phyloP scores from a whole-genome alignment of 2,888 invertebrate genomes.

The Rosalia funebris region DNA sequence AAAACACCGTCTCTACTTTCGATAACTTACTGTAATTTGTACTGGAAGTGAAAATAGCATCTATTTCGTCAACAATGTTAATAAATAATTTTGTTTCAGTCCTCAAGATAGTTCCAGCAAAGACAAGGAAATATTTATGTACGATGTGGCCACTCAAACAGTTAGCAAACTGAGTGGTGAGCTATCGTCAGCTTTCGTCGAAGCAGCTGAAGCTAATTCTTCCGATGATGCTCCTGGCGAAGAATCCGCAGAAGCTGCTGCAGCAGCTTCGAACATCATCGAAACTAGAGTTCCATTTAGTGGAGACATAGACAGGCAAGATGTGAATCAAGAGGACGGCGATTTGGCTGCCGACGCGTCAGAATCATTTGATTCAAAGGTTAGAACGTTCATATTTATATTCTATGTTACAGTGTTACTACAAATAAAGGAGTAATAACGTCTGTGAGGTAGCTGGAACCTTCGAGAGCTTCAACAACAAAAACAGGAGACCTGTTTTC shows the following conservation, averaged over 20 bases:
- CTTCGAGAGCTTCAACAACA: no score
- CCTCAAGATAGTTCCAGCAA: conserved; percentile 52
- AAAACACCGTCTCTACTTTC: no score
- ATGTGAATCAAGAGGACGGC: conserved; percentile 16
- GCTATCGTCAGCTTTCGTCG: conserved; percentile 84
- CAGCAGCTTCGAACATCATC: conserved; percentile 53
- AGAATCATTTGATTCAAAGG: conserved; percentile 49
- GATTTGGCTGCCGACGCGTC: conserved; percentile 51
- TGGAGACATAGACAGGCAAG: conserved; percentile 32
- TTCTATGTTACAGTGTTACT: background rate
- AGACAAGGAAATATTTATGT: conserved; percentile 87
- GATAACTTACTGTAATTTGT: no score
- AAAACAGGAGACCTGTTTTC: no score
- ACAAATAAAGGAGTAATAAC: no score
- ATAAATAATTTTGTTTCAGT: conserved; percentile 36
- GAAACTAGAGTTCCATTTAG: conserved; percentile 54
- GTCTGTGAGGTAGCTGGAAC: no score
- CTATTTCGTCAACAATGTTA: no score
- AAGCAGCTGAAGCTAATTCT: conserved; percentile 87
- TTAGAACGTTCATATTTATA: conserved; percentile 1
- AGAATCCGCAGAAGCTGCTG: conserved; percentile 51
- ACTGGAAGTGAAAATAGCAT: no score
- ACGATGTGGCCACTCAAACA: conserved; percentile 78
- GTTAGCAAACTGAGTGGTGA: conserved; percentile 84
- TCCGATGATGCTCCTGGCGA: conserved; percentile 38